These are phyloP conservation scores for Bufo bufo DNA, from an alignment of 2,113 vertebrate genomes.

Conservation along the genomic window DNA sequence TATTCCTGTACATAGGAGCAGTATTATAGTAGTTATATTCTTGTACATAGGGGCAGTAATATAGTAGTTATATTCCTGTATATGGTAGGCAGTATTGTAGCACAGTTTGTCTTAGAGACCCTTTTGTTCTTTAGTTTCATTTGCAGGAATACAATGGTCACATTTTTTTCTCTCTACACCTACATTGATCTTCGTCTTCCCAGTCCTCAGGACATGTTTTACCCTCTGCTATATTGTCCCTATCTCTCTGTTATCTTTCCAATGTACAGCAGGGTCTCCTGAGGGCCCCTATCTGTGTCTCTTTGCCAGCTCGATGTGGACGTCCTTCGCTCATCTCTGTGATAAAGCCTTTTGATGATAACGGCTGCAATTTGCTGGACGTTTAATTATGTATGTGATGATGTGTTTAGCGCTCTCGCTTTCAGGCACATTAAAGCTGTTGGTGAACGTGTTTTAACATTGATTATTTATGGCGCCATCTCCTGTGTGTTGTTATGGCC, in stretches of 20 bases:
- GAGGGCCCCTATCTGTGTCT: neutral
- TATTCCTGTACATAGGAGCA: neutral
- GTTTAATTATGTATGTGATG: conserved; percentile 34
- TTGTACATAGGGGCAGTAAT: neutral
- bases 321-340: neutral
- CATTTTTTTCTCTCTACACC: neutral
- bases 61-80: neutral
- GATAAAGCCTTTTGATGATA: neutral
- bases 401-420: conserved; percentile 38
- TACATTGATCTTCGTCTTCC: conserved; percentile 3
- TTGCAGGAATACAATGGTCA: neutral
- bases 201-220: neutral
- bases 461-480: conserved; percentile 36
- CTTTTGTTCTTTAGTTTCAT: neutral
- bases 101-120: neutral
- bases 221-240: neutral
- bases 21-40: conserved; percentile 8
- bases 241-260: conserved; percentile 12
- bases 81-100: neutral
- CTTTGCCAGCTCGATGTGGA: neutral
- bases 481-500: neutral
- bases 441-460: conserved; percentile 8
- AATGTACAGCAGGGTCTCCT: neutral
- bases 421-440: conserved; percentile 41
- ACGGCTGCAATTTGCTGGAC: neutral